phyloP scores from a whole-genome alignment of 1,140 invertebrate genomes.

The Manduca sexta region DNA sequence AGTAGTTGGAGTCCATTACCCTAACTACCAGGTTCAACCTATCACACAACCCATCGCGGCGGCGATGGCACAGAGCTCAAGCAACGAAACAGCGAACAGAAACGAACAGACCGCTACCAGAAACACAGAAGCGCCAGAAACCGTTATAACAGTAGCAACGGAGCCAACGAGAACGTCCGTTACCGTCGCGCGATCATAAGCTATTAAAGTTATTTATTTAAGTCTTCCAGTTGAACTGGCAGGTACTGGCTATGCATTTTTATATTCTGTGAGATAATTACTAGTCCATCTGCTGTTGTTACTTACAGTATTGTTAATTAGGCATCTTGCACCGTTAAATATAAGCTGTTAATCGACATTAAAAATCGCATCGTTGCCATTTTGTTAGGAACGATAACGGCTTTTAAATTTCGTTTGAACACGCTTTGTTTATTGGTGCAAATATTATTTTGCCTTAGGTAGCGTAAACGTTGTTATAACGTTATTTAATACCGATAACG shows the following conservation, averaged over 20 bases:
- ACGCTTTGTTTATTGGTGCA: too few species aligned
- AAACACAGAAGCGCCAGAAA: conserved; percentile 5
- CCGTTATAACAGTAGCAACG: conserved; percentile 2
- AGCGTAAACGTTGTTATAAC: too few species aligned
- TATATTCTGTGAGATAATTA: not conserved
- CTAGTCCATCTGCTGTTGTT: not conserved
- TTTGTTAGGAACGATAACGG: too few species aligned
- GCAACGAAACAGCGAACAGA: too few species aligned
- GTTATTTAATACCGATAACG: too few species aligned
- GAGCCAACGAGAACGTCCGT: not conserved
- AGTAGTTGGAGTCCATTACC: conserved; percentile 57
- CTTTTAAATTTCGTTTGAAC: too few species aligned
- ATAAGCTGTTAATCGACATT: too few species aligned
- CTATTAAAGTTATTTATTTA: conserved; percentile 5
- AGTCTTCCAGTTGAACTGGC: conserved; percentile 13
- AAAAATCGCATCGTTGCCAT: too few species aligned
- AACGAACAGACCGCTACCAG: not conserved
- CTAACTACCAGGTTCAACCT: conserved; percentile 40
- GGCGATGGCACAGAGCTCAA: conserved; percentile 33
- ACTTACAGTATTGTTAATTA: not conserved
- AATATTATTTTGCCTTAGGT: too few species aligned
- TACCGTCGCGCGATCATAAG: conserved; percentile 2
- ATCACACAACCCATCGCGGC: conserved; percentile 49
- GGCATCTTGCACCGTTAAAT: too few species aligned
- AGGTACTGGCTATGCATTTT: not conserved